Evolutionary conservation across 2,888 invertebrate species (phyloP), one percentile per base, ranked within the genome.

Genomic region (Leucozona laternaria): DNA sequence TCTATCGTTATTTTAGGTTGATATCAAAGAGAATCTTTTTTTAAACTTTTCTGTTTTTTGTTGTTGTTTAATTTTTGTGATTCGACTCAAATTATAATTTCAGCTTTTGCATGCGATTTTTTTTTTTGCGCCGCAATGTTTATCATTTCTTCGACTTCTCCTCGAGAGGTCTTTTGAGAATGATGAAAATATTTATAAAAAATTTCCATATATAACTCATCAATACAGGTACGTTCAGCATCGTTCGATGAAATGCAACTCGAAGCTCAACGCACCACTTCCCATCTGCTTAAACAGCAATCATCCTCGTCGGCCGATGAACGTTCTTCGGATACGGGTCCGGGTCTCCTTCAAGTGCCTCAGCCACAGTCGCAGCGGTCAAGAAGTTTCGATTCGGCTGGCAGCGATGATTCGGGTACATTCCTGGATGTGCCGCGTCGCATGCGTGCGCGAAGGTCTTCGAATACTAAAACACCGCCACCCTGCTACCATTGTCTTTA

Each of bases 221-320:
- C 50, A 20, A 71, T 57, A 64, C 86, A 95, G 95, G 96, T 97
- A 90, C 96, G 97, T 90, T 97, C 97, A 88, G 97, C 97, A 88
- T 97, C 97, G 88, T 97, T 97, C 93, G 97, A 97, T 93, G 97
- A 97, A 93, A 97, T 97, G 92, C 96, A 97, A 92, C 91, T 97
- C 92, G 96, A 96, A 91, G 95, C 96, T 73, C 95, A 96, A 90
- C 95, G 96, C 78, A 80, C 88, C 34, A 90, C 91, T 37, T 88
- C 90, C 2, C 90, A 91, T 48, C 89, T 91, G 58, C 89, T 91
- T 4, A 91, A 90, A 82, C 91, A 91, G 71, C 91, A 91, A 31
- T 91, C 92, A 86, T 90, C 90, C 7, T 89, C 90, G 17, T 90
- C 92, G 85, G 93, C 93, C 10, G 93, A 93, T 79, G 92, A 93